A percentile compares a stretch with the other conserved stretches of the same genome.
Evolutionary conservation across 2,797 vertebrate genomes (phyloP).

Genomic region (Melanogrammus aeglefinus): DNA sequence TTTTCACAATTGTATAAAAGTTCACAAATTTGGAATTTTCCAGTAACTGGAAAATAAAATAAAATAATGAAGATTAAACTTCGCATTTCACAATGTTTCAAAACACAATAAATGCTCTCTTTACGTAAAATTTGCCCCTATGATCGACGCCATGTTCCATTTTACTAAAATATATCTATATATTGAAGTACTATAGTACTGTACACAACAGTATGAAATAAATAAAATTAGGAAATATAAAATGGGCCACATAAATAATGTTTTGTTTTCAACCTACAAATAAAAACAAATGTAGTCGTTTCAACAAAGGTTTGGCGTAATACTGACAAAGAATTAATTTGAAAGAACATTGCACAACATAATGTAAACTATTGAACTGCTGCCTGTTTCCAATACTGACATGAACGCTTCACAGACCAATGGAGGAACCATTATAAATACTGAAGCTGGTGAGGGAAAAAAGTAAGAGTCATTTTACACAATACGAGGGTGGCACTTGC

Average conservation of each 20-base stretch:
- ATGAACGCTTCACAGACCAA: constrained; percentile 97
- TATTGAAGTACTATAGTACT: constrained; percentile 99
- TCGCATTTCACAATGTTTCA: constrained; percentile 99
- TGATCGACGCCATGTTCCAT: constrained; percentile 99
- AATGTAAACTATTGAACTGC: constrained; percentile 99
- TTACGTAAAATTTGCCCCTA: constrained; percentile 99
- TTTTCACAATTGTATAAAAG: constrained; percentile 99
- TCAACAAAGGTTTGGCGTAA: constrained; percentile 95
- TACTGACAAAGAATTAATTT: constrained; percentile 88
- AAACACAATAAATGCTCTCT: constrained; percentile 99
- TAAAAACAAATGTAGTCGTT: constrained; percentile 94
- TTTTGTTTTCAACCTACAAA: constrained; percentile 96
- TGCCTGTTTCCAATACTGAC: constrained; percentile 99
- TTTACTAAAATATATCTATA: constrained; percentile 99
- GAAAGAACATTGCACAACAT: constrained; percentile 99
- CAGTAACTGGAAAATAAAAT: constrained; percentile 95
- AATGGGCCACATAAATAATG: constrained; percentile 99
- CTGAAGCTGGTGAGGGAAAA: constrained; percentile 88
- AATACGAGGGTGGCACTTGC: constrained; percentile 99
- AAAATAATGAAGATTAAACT: constrained; percentile 98
- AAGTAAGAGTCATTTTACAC: constrained; percentile 91
- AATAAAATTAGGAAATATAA: constrained; percentile 99
- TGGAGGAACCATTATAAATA: constrained; percentile 89
- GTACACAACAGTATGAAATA: constrained; percentile 99
- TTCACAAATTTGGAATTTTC: constrained; percentile 99